Evolutionary conservation across 2,113 vertebrate genomes (phyloP), one percentile per base, ranked within the genome.

Genomic region (Maccullochella peelii): DNA sequence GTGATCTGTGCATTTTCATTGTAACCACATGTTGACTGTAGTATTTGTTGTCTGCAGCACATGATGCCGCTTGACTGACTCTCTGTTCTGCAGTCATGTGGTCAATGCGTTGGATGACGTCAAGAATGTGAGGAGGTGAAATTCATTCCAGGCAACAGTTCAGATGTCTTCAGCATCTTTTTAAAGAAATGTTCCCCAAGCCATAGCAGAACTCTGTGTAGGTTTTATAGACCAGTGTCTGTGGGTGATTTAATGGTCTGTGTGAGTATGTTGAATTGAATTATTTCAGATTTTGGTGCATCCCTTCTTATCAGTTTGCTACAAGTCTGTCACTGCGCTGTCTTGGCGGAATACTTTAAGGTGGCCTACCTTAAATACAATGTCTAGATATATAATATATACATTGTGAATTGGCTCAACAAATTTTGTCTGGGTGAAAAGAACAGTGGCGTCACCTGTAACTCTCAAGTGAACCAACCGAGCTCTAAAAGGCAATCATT

Each of bases 401-500:
- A 54, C 38, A 20, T 25, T 27, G 30, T 79, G 55, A 92, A 79
- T 33, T 81, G 52, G 59, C 68, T 86, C 12, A 44, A 69, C 33
- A 57, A 40, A 82, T 8, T 27, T 27, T 55, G 75, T 77, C 36
- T 2, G 20, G 23, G 14, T 78, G 49, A 61, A 73, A 73, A 63
- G 14, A 80, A 14, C 15, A 33, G n/a, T 36, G 38, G 4, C 21
- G n/a, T 74, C 47, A 66, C 47, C 66, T 83, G 23, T 33, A 65
- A 76, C 15, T 44, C 30, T 36, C 18, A 57, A 75, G 23, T 76
- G 79, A 87, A 90, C 89, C 84, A 86, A 80, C 50, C 5, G 30
- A 78, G 69, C 70, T 79, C 62, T 70, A 20, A 74, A 61, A 71
- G 78, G 70, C 88, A 89, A 86, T 89, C 90, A 93, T 93, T 93